Base-by-base conservation (phyloP, 2,113 vertebrate species). In the Argyrosomus japonicus region DNA sequence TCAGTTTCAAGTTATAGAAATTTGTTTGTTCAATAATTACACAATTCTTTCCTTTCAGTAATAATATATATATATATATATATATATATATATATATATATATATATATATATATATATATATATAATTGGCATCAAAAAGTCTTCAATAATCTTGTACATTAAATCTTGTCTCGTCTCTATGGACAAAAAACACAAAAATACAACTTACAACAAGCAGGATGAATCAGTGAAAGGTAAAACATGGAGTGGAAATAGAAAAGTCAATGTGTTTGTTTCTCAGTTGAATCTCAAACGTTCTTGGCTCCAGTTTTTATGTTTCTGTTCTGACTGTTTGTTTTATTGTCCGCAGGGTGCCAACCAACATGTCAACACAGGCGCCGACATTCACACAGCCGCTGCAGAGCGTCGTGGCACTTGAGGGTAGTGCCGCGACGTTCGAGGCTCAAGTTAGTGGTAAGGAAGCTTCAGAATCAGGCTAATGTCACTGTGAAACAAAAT, bases 341-440 rank as follows among this genome's bases (percentile, higher is more conserved):
- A 2, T 10, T 84, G 77, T 91, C 70, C 19, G 74, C 93, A 99
- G 97, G 96, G 96, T 97, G 97, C 96, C 97, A 92, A 90, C 85
- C 89, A 96, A 93, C 93, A 99, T 99, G 97, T 89, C 96, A 17
- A 96, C 96, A 47, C 96, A 98, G 95, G 97, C 98, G 65, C 98
- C 97, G 87, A 97, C 97, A 19, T 99, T 99, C 90, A 97, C 93
- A 4, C 97, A 98, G 95, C 98, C 97, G 0, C 94, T 99, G 90
- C 97, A 99, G 96, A 99, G 97, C 60, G 97, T 98, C 95, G 98
- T 99, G 95, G 98, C 96, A 99, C 97, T 99, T 82, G 98, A 99
- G 98, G 98, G 98, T 97, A 99, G 97, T 99, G 95, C 97, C 21
- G 97, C 98, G 95, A 97, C 97, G 96, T 99, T 99, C 96, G 95